Conservation (phyloP, 2,888 invertebrate genomes). For the Bhutanitis thaidina region DNA sequence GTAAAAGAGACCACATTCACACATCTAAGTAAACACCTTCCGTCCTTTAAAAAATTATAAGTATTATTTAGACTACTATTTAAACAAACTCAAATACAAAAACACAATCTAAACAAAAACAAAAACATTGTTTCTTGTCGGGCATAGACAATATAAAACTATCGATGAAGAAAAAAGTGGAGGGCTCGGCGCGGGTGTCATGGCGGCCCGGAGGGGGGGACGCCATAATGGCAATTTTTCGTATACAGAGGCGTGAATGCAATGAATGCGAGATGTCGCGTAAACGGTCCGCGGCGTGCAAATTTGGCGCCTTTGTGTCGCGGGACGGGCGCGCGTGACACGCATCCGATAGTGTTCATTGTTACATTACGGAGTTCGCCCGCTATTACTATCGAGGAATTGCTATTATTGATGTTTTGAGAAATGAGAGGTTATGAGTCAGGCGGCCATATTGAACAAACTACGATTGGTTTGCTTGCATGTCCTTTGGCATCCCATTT, state of each 20-base stretch:
- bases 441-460: too few species aligned
- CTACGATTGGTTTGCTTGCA: too few species aligned
- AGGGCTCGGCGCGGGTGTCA: constrained; percentile 42
- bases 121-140: neutral
- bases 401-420: neutral
- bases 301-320: constrained; percentile 76
- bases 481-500: too few species aligned
- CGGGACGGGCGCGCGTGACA: constrained; percentile 59
- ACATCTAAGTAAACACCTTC: too few species aligned
- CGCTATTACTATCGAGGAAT: constrained; percentile 23
- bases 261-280: constrained; percentile 71
- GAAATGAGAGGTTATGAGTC: neutral
- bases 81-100: too few species aligned
- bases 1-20: too few species aligned
- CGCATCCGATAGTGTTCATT: constrained; percentile 41
- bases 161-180: constrained; percentile 17
- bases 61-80: too few species aligned
- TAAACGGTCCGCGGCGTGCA: constrained; percentile 76
- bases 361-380: constrained; percentile 26
- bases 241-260: constrained; percentile 64
- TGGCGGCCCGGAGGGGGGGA: constrained; percentile 48
- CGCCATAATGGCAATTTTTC: constrained; percentile 73
- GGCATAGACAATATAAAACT: neutral
- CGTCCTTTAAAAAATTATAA: too few species aligned
- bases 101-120: neutral